Evolutionary conservation across 2,888 invertebrate species (phyloP).

Genomic region (Pherbina coryleti): DNA sequence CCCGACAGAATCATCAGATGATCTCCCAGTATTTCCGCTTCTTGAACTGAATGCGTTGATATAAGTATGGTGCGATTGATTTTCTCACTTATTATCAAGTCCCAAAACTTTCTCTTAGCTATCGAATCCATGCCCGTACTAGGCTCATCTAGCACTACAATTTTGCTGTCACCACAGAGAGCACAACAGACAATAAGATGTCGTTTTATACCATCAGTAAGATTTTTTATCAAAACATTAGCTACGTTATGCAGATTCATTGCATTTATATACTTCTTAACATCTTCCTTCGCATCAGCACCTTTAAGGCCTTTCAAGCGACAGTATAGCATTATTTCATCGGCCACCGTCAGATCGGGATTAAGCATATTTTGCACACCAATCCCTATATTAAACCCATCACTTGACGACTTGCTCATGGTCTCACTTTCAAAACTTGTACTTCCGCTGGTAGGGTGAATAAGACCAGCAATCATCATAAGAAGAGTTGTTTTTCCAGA

Average conservation of each 20-base stretch:
- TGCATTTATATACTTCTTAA: constrained; percentile 73
- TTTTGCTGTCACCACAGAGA: constrained; percentile 78
- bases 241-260: constrained; percentile 76
- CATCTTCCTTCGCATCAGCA: constrained; percentile 71
- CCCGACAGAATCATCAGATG: constrained; percentile 87
- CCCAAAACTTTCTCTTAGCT: constrained; percentile 83
- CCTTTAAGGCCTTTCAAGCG: constrained; percentile 76
- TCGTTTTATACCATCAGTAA: constrained; percentile 80
- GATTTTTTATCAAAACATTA: constrained; percentile 70
- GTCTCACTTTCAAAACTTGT: constrained; percentile 77
- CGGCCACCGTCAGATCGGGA: constrained; percentile 79
- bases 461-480: constrained; percentile 86
- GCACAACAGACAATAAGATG: constrained; percentile 81
- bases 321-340: constrained; percentile 85
- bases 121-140: constrained; percentile 87
- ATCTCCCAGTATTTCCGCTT: constrained; percentile 86
- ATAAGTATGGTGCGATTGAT: constrained; percentile 81
- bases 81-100: constrained; percentile 79
- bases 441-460: constrained; percentile 75
- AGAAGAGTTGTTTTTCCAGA: constrained; percentile 94
- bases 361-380: constrained; percentile 78
- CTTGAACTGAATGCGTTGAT: constrained; percentile 88
- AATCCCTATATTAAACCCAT: constrained; percentile 78
- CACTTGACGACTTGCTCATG: constrained; percentile 70
- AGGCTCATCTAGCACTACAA: constrained; percentile 80